Base-by-base conservation (phyloP, 2,797 vertebrate species). In the Microchirus variegatus region DNA sequence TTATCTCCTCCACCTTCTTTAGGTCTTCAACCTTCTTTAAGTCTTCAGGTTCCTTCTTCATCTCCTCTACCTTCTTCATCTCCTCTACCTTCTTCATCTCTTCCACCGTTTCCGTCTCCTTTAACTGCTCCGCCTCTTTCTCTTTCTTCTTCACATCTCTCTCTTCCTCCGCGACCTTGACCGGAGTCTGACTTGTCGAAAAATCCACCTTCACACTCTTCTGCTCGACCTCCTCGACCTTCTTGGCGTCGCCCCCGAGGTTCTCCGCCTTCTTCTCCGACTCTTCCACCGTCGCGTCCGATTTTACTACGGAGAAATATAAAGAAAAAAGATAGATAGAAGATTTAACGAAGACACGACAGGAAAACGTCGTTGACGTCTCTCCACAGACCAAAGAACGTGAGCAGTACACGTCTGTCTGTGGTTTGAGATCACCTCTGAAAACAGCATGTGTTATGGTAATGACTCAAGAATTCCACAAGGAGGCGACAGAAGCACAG, bases 161-260 rank as follows among this genome's bases (percentile, higher is more conserved):
- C 16, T 63, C 69, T 40, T 57, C 71, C 10, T 46, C 31, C 22
- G 47, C 53, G 53, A 75, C 26, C 50, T 66, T 88, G 46, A 50
- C 63, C 19, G 71, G 58, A 56, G 71, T 66, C 59, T 90, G 80
- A 5, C 0, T 68, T 42, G 18, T 67, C 0, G 5, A 42, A 37
- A 58, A 87, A 26, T 91, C 89, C 2, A 84, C 76, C 53, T 73
- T 90, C 7, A 84, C 87, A 0, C 75, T 63, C 53, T 64, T 80
- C 31, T 85, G 74, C 44, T 88, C 78, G 11, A 46, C 15, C n/a
- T 53, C 3, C 15, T 85, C 78, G 13, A 52, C 53, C 13, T 54
- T 80, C 71, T 83, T 84, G 1, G 55, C 7, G 0, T 31, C 19
- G 15, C 83, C 80, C 10, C 80, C 78, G 8, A 41, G 9, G 26